Evolutionary conservation across 1,140 invertebrate species (phyloP), one percentile per base, ranked within the genome.

Genomic region (Scaptomyza pallida): DNA sequence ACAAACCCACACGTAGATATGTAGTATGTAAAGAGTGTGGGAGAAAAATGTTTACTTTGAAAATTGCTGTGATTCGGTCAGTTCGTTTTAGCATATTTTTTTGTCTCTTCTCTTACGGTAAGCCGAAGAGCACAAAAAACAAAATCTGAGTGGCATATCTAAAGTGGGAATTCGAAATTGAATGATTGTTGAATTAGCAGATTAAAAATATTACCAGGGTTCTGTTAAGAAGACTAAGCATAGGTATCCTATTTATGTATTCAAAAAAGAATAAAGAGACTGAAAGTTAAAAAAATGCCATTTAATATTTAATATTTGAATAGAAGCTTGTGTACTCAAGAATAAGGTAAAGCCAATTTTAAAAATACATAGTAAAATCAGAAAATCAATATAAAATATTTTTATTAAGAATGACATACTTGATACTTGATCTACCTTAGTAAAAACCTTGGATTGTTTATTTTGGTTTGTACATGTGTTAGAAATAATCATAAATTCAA

Each of bases 41-140:
- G 54, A 76, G 55, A 80, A 70, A 62, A 74, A 67, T 85, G 73
- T 85, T 85, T 85, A 77, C 80, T 85, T 76, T 67, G 80, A 85
- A 83, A 85, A 85, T 85, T 85, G 80, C 80, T 85, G 72, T 85
- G 80, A 85, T 85, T 85, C 72, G 59, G 78, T 47, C 79, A 78
- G 67, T 63, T 56, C 62, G 23, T 61, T 79, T 71, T 64, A 60
- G 21, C 65, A 55, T 72, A n/a, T 57, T 60, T 64, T 47, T 59
- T 43, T 16, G 37, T 40, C 26, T 55, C 50, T 26, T 61, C 33
- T 41, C 23, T 19, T 41, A 40, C 41, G 56, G 19, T 61, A 69
- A 47, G 62, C 47, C 47, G 30, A 45, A 64, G 40, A 69, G 59
- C 17, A 60, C 21, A 44, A 63, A 50, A 64, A 45, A 41, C 3